phyloP scores from a whole-genome alignment of 2,113 vertebrate species.

The Blennius ocellaris region DNA sequence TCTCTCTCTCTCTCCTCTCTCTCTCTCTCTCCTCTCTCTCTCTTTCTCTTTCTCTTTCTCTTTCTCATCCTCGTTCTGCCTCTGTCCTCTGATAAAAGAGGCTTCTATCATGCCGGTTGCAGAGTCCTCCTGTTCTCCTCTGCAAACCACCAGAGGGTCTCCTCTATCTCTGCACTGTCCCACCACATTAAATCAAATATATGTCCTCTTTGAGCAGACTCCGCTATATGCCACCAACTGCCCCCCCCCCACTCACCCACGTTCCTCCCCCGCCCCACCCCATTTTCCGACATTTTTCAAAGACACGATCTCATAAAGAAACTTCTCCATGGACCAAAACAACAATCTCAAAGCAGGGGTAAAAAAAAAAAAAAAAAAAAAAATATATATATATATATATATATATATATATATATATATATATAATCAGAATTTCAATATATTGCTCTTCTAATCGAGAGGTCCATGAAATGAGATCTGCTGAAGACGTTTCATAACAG shows the following conservation, averaged over 20 bases:
- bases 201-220: slow-evolving; percentile 51
- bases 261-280: slow-evolving; percentile 20
- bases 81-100: slow-evolving; percentile 61
- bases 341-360: neutral
- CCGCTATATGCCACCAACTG: slow-evolving; percentile 14
- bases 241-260: slow-evolving; percentile 17
- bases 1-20: no score
- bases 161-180: slow-evolving; percentile 63
- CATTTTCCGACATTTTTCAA: slow-evolving; percentile 23
- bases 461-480: no score
- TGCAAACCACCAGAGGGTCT: slow-evolving; percentile 66
- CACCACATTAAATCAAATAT: slow-evolving; percentile 68
- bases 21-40: slow-evolving; percentile 10
- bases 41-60: slow-evolving; percentile 22
- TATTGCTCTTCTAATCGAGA: no score
- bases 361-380: no score
- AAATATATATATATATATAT: no score
- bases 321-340: neutral
- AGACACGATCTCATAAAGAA: slow-evolving; percentile 29
- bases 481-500: no score
- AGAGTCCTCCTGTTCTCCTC: slow-evolving; percentile 62
- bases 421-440: no score
- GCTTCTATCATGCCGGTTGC: slow-evolving; percentile 53
- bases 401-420: no score
- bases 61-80: slow-evolving; percentile 10